phyloP scores from a whole-genome alignment of 2,888 invertebrate genomes.

The Tuberolachnus salignus region DNA sequence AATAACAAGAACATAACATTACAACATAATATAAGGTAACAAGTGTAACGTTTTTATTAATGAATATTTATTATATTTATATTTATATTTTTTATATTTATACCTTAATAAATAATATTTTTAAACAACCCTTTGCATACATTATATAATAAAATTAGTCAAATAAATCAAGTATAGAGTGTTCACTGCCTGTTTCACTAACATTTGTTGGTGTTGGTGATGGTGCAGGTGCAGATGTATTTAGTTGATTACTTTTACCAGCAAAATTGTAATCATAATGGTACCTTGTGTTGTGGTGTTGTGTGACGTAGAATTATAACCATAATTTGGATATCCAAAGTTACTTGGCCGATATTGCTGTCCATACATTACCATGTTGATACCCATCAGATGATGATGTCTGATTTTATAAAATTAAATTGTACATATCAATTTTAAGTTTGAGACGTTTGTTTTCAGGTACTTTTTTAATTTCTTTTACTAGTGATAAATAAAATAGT shows the following conservation, averaged over 20 bases:
- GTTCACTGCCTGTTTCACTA: slow-evolving; percentile 2
- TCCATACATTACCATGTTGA: slow-evolving; percentile 5
- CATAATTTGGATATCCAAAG: slow-evolving; percentile 9
- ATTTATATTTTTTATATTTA: too few relatives aligned
- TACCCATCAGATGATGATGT: slow-evolving; percentile 12
- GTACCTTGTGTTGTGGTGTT: slow-evolving; percentile 13
- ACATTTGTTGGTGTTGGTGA: slow-evolving; percentile 13
- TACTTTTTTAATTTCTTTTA: slow-evolving; percentile 35
- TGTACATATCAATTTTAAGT: slow-evolving; percentile 29
- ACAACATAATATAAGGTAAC: slow-evolving; percentile 23
- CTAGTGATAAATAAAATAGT: slow-evolving; percentile 31
- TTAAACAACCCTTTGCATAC: slow-evolving; percentile 9
- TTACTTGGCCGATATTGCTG: slow-evolving; percentile 22
- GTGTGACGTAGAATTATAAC: slow-evolving; percentile 8
- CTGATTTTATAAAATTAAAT: slow-evolving; percentile 26
- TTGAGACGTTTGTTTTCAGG: slow-evolving; percentile 30
- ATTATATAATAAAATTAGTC: slow-evolving; percentile 15
- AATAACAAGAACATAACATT: slow-evolving; percentile 34
- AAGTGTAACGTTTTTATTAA: slow-evolving; percentile 15
- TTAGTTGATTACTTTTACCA: slow-evolving; percentile 13
- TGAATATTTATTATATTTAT: slow-evolving; percentile 17
- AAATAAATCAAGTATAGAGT: slow-evolving; percentile 2
- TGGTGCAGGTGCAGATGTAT: slow-evolving; percentile 12
- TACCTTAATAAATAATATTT: slow-evolving; percentile 13
- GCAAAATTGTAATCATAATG: slow-evolving; percentile 9